Conservation (phyloP, 2,888 invertebrate genomes). For the Morpho helenor region DNA sequence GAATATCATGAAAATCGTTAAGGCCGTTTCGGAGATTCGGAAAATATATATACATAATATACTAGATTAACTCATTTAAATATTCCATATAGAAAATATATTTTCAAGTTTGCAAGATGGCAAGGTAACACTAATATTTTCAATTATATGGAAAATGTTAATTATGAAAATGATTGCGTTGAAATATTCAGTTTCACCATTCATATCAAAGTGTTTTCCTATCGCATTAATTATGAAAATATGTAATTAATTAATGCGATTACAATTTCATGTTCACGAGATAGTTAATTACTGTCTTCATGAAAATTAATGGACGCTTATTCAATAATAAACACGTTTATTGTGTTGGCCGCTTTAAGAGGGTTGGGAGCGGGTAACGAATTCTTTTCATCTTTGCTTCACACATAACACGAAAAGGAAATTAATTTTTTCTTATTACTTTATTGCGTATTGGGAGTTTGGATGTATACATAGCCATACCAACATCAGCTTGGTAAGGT, state of each 20-base stretch:
- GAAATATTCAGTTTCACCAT: neutral
- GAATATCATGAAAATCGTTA: too few relatives aligned
- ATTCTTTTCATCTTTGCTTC: slow-evolving; percentile 3
- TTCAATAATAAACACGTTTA: slow-evolving; percentile 11
- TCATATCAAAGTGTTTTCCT: too few relatives aligned
- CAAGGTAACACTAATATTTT: too few relatives aligned
- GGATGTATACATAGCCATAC: too few relatives aligned
- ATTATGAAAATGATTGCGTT: neutral
- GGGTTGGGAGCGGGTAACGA: slow-evolving; percentile 1
- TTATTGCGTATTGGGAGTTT: too few relatives aligned
- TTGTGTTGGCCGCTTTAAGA: slow-evolving; percentile 5
- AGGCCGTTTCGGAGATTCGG: too few relatives aligned
- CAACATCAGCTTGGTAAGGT: too few relatives aligned
- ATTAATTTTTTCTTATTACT: neutral
- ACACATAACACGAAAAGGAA: neutral
- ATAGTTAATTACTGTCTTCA: slow-evolving; percentile 13
- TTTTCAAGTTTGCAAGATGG: too few relatives aligned
- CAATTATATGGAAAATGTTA: too few relatives aligned
- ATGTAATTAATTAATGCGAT: neutral
- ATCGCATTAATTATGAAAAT: neutral
- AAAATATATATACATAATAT: too few relatives aligned
- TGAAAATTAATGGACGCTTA: slow-evolving; percentile 14
- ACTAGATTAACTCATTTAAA: too few relatives aligned
- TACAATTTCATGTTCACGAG: slow-evolving; percentile 11
- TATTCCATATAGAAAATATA: too few relatives aligned